phyloP scores from a whole-genome alignment of 2,888 invertebrate genomes.

The Epinotia bilunana region DNA sequence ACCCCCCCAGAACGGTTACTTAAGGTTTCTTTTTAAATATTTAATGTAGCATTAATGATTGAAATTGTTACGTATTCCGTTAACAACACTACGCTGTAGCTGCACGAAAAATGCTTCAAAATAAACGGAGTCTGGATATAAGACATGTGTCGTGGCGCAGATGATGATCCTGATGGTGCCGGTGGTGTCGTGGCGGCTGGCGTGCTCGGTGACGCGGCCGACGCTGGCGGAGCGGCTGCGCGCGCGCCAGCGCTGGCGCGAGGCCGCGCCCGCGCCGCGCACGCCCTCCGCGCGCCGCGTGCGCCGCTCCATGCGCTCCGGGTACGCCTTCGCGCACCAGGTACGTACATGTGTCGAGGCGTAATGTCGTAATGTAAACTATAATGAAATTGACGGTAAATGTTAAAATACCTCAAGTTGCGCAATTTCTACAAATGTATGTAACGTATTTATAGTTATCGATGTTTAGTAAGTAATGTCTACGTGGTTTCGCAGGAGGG shows the following conservation, averaged over 20 bases:
- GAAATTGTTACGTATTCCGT: too few species aligned
- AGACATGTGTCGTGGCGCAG: constrained; percentile 53
- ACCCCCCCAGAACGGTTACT: too few species aligned
- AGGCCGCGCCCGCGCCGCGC: constrained; percentile 90
- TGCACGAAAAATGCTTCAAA: too few species aligned
- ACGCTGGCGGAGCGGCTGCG: constrained; percentile 96
- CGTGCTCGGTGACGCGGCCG: constrained; percentile 95
- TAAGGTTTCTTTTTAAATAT: too few species aligned
- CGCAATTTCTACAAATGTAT: neutral
- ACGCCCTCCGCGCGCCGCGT: constrained; percentile 95
- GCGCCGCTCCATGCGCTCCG: constrained; percentile 96
- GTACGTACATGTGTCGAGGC: neutral
- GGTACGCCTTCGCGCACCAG: constrained; percentile 98
- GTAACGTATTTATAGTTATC: neutral
- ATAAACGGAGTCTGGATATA: too few species aligned
- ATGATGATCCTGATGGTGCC: constrained; percentile 94
- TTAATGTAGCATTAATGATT: too few species aligned
- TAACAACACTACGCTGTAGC: too few species aligned
- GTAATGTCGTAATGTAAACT: too few species aligned
- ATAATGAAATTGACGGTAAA: too few species aligned
- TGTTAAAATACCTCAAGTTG: neutral
- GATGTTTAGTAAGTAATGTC: neutral
- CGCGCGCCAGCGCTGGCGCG: constrained; percentile 88
- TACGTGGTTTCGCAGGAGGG: constrained; percentile 85
- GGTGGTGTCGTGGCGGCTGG: constrained; percentile 97